Conservation (phyloP, 1,140 invertebrate genomes). For the Aphelenchoides besseyi region DNA sequence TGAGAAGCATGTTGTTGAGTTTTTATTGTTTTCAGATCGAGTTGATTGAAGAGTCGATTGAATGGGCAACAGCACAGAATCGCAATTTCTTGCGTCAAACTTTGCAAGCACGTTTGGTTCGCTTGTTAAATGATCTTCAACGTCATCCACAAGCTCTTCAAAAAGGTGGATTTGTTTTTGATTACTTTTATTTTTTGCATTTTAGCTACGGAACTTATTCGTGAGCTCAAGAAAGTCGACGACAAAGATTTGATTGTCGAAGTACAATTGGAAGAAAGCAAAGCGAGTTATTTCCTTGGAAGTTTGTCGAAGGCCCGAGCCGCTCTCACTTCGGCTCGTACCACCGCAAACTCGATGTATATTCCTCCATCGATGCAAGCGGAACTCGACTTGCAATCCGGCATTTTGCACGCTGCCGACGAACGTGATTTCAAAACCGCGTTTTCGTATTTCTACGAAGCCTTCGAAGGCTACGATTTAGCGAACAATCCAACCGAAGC, state of each 20-base stretch:
- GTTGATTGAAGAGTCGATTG: slow-evolving; percentile 87
- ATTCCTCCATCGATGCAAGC: slow-evolving; percentile 70
- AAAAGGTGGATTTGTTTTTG: slow-evolving; percentile 33
- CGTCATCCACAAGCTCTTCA: slow-evolving; percentile 49
- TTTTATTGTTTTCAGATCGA: slow-evolving; percentile 64
- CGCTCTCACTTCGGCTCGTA: slow-evolving; percentile 91
- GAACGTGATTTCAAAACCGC: slow-evolving; percentile 99
- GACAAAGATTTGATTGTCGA: slow-evolving; percentile 98
- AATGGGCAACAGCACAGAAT: slow-evolving; percentile 96
- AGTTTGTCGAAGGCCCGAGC: slow-evolving; percentile 92
- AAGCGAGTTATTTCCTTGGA: slow-evolving; percentile 93
- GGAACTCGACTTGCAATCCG: slow-evolving; percentile 89
- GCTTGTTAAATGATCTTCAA: slow-evolving; percentile 54
- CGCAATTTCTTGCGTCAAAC: slow-evolving; percentile 93
- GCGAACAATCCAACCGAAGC: slow-evolving; percentile 77
- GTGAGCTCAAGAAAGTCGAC: slow-evolving; percentile 95
- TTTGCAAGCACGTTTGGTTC: slow-evolving; percentile 70
- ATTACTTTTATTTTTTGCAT: slow-evolving; percentile 19
- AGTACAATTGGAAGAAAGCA: slow-evolving; percentile 89
- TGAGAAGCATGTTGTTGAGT: slow-evolving; percentile 64
- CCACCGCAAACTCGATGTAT: slow-evolving; percentile 98
- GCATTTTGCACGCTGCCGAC: slow-evolving; percentile 94
- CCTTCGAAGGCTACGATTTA: slow-evolving; percentile 97
- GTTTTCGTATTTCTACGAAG: slow-evolving; percentile 99
- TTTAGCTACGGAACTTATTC: slow-evolving; percentile 75